Conservation (phyloP, 2,113 vertebrate species). For the Platichthys stellatus region DNA sequence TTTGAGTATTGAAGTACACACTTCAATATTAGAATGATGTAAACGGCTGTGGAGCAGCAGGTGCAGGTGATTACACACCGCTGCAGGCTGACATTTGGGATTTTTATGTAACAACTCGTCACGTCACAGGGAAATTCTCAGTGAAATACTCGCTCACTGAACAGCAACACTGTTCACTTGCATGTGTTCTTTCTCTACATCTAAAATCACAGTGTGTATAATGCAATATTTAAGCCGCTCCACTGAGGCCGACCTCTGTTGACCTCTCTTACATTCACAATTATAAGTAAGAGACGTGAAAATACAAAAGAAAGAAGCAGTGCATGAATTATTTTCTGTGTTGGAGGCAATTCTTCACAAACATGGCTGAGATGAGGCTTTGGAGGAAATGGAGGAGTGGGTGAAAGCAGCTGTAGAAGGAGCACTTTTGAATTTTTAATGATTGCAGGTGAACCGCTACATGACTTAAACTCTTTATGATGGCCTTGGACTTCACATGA, state of each 20-base stretch:
- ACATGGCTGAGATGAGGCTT: neutral
- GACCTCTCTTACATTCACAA: constrained; percentile 11
- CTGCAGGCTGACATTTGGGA: constrained; percentile 16
- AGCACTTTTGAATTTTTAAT: neutral
- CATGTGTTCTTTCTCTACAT: constrained; percentile 19
- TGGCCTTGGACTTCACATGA: no score
- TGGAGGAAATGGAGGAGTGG: constrained; percentile 17
- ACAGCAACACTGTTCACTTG: constrained; percentile 19
- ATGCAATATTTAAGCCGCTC: constrained; percentile 18
- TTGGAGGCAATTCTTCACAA: constrained; percentile 8
- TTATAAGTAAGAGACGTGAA: constrained; percentile 3
- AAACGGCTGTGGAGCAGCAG: constrained; percentile 11
- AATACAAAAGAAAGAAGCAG: neutral
- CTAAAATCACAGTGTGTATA: constrained; percentile 7
- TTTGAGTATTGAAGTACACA: neutral
- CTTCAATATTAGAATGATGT: neutral
- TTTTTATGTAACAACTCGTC: constrained; percentile 30
- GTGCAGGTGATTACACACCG: constrained; percentile 1
- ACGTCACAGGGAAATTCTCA: constrained; percentile 13
- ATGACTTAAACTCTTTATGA: constrained; percentile 14
- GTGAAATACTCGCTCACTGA: constrained; percentile 21
- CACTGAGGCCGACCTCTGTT: constrained; percentile 14
- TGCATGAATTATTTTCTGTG: neutral
- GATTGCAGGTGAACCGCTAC: constrained; percentile 30
- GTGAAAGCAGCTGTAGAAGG: constrained; percentile 16